A percentile compares a stretch with the other conserved stretches of the same genome.
phyloP scores from a whole-genome alignment of 2,797 vertebrate genomes.

The Pteropus rufus region DNA sequence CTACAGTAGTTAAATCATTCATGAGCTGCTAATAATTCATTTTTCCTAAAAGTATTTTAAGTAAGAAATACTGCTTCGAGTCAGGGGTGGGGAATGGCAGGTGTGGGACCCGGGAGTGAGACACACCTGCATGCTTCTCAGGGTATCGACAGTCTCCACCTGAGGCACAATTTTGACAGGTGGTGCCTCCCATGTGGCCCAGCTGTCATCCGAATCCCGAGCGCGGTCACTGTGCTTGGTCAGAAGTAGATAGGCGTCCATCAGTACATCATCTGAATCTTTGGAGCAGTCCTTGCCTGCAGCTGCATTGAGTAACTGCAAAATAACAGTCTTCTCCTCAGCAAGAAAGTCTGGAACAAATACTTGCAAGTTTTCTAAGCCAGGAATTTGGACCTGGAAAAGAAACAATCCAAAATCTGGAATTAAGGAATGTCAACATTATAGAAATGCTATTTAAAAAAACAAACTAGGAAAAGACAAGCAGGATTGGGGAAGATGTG shows the following conservation, averaged over 20 bases:
- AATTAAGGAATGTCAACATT: background rate
- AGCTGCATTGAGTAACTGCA: conserved; percentile 96
- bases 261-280: conserved; percentile 90
- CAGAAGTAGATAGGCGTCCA: conserved; percentile 94
- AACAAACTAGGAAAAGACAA: background rate
- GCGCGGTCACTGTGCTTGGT: conserved; percentile 89
- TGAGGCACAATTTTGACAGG: conserved; percentile 92
- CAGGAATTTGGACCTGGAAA: conserved; percentile 92
- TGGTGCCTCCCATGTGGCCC: conserved; percentile 90
- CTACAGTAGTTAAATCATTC: background rate
- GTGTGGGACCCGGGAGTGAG: rapidly evolving
- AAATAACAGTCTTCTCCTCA: conserved; percentile 88
- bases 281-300: conserved; percentile 97
- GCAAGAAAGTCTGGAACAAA: conserved; percentile 90
- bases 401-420: background rate
- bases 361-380: conserved; percentile 93
- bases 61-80: rapidly evolving
- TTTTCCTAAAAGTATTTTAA: background rate
- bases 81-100: rapidly evolving
- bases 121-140: conserved; percentile 93
- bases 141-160: conserved; percentile 94
- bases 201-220: conserved; percentile 79
- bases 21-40: background rate
- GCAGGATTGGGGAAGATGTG: background rate
- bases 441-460: background rate